These are phyloP conservation scores for Bombus difficillimus DNA, from an alignment of 1,140 invertebrate species.

Conservation along the genomic window DNA sequence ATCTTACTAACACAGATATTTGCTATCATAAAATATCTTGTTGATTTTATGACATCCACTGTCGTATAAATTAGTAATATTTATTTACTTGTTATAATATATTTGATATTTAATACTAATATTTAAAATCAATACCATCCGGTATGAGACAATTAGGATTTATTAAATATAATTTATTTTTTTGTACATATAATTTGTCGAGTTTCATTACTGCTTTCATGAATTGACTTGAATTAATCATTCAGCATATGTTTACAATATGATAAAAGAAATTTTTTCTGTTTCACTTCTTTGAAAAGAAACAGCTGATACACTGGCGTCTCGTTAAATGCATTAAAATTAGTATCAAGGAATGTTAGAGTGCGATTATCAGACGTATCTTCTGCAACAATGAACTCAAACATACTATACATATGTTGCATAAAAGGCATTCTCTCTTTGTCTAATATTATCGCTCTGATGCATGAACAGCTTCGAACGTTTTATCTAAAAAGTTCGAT, in stretches of 20 bases:
- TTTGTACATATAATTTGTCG: not conserved
- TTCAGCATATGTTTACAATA: not conserved
- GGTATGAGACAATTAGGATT: not conserved
- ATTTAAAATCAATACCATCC: not conserved
- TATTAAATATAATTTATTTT: not conserved
- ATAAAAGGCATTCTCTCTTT: not conserved
- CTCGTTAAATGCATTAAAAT: conserved; percentile 56
- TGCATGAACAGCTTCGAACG: conserved; percentile 36
- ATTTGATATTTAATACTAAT: not conserved
- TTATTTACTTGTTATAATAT: not conserved
- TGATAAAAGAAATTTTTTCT: not conserved
- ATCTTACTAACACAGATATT: not conserved
- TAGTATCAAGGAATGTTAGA: conserved; percentile 58
- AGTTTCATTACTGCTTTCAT: conserved; percentile 25
- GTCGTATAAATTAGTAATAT: not conserved
- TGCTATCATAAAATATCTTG: not conserved
- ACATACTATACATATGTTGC: not conserved
- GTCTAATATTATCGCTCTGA: not conserved
- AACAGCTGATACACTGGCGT: conserved; percentile 26
- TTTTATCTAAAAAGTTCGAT: conserved; percentile 14
- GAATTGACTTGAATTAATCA: conserved; percentile 41
- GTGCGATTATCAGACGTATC: not conserved
- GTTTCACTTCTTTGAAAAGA: not conserved
- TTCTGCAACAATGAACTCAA: conserved; percentile 19
- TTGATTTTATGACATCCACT: not conserved